Base-by-base conservation (phyloP, 2,888 invertebrate species). In the Griposia aprilina region DNA sequence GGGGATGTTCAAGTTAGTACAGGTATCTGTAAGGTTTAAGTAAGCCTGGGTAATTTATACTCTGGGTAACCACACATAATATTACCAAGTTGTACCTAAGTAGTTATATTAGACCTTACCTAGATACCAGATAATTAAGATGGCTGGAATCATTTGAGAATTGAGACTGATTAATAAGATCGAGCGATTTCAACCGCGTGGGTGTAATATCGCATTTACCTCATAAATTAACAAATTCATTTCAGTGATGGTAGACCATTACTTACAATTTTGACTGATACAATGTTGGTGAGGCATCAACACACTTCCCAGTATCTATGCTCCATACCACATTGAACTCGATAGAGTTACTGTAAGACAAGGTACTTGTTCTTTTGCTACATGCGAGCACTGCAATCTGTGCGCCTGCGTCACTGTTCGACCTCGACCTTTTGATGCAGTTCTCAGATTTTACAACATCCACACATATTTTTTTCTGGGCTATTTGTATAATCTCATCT, bases 281-380 rank as follows among this genome's bases (percentile, higher is more conserved):
- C 72, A 97, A 87, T 41, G 97, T 95, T 36, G 98, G 98, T 23
- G 98, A 97, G 15, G 98, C 98, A 97, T 99, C 99, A 17, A 99
- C 97, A 95, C 99, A 99, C 94, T 98, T 99, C 62, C 97, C 96
- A 72, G 98, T 97, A 93, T 98, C 94, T 92, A 96, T 97, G 83
- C 94, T 96, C 98, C 97, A 97, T 93, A 93, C 91, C 93, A 97
- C 97, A 59, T 90, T 85, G 83, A 95, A 95, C 50, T 94, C 93
- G 4, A 93, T 75, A 70, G 88, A 82, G 48, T 84, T 90, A 45
- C 52, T 75, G 15, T 69, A 55, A 45, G 60, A 82, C 55, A 84
- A 52, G 23, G 26, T 68, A 45, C 74, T 82, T 45, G 84, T 48
- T 82, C 84, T 91, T 41, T 93, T 93, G 41, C 76, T 79, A 20